Base-by-base conservation (phyloP, 2,888 invertebrate species). In the Ceraclea dissimilis region DNA sequence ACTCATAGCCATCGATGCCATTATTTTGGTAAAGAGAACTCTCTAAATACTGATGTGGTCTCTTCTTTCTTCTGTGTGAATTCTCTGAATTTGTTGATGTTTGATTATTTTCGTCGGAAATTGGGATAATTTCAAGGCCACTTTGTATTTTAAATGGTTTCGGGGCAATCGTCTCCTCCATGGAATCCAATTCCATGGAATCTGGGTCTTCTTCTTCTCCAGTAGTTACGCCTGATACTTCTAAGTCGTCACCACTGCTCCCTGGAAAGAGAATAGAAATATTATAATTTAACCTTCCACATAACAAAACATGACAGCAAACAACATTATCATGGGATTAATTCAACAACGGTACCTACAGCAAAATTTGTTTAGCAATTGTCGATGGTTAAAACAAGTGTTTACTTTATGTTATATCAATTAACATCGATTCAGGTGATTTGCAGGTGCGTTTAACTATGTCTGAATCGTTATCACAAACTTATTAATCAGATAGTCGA, bases 201-300 rank as follows among this genome's bases (percentile, higher is more conserved):
- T 66, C 66, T 18, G 66, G 66, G 52, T 63, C 47, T 31, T 66
- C 59, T 63, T 61, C 63, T 57, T 61, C 58, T 13, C 61, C 56
- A 57, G 64, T 55, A 48, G 62, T 65, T 39, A 61, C 63, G 11
- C 64, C 63, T 34, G 66, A 63, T 39, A 69, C 66, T 64, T 73
- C 72, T 67, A 73, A 67, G 66, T 74, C 75, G 69, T 78, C 77
- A 67, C 75, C 77, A 66, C 75, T 75, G 62, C 73, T 75, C 68
- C 78, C 78, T 76, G 70, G 16, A 71, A 72, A 59, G 63, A 49
- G 26, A 47, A 39, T 16, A 46, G 44, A 46, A 46, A 46, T 19
- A n/a, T 8, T 39, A 39, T 13, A n/a, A n/a, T n/a, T n/a, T n/a
- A n/a, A n/a, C n/a, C n/a, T n/a, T n/a, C n/a, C n/a, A n/a, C n/a